These are phyloP conservation scores for Macrobrachium nipponense DNA, from an alignment of 1,140 invertebrate genomes.

Conservation along the genomic window DNA sequence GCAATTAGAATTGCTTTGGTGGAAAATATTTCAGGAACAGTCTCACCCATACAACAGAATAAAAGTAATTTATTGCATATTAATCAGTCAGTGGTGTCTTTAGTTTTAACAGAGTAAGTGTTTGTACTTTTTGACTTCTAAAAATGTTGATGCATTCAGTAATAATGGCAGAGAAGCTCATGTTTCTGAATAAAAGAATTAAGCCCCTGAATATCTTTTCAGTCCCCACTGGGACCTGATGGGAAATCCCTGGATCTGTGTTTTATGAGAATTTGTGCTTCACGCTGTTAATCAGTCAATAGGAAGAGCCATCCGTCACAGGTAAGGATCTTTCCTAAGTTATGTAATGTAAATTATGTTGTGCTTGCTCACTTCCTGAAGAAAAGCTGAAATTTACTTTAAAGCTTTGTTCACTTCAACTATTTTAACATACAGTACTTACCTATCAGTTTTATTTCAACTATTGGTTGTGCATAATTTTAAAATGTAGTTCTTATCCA, in stretches of 20 bases:
- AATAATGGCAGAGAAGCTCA: background rate
- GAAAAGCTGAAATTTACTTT: background rate
- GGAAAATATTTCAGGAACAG: no score
- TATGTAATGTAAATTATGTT: background rate
- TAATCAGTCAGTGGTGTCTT: no score
- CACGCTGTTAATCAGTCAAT: slow-evolving; percentile 98
- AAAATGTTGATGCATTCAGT: no score
- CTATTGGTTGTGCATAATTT: no score
- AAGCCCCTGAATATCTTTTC: slow-evolving; percentile 36
- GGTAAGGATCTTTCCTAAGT: slow-evolving; percentile 27
- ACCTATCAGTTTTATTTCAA: no score
- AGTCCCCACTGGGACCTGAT: slow-evolving; percentile 69
- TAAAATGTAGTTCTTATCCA: no score
- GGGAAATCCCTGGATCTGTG: slow-evolving; percentile 77
- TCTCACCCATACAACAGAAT: no score
- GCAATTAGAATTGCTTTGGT: no score
- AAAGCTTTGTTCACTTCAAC: background rate
- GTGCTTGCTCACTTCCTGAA: background rate
- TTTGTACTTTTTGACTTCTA: no score
- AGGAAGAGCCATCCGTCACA: slow-evolving; percentile 91
- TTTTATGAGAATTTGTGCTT: slow-evolving; percentile 96
- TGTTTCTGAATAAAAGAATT: background rate
- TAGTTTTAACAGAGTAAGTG: no score
- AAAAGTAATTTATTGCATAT: no score
- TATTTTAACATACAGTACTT: no score